phyloP scores from a whole-genome alignment of 1,140 invertebrate genomes.

The Zelostemma sp. region DNA sequence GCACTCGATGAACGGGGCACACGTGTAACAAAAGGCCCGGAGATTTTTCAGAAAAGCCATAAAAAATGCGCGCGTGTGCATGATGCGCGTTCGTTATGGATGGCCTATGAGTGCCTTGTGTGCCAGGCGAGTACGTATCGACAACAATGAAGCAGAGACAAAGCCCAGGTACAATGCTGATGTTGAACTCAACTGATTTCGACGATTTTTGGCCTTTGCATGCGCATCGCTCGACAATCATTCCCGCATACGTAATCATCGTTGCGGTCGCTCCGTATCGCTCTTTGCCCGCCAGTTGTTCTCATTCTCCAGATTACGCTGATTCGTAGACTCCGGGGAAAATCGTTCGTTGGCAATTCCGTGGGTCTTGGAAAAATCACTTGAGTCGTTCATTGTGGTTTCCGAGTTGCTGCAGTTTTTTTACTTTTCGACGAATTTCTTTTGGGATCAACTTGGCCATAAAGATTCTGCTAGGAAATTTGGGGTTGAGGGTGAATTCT shows the following conservation, averaged over 20 bases:
- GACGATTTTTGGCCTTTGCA: conserved; percentile 69
- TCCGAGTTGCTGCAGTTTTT: too few relatives aligned
- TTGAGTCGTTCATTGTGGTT: too few relatives aligned
- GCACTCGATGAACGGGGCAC: too few relatives aligned
- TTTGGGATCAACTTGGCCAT: too few relatives aligned
- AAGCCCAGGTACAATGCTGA: conserved; percentile 67
- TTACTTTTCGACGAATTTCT: too few relatives aligned
- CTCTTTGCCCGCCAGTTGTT: conserved; percentile 37
- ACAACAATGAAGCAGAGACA: conserved; percentile 69
- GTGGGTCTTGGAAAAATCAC: too few relatives aligned
- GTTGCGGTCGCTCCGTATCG: conserved; percentile 49
- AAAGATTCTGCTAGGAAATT: too few relatives aligned
- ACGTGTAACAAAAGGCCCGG: conserved; percentile 27
- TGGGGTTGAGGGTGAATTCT: too few relatives aligned
- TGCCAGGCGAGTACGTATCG: conserved; percentile 45
- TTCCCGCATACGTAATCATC: conserved; percentile 69
- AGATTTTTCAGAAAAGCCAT: conserved; percentile 31
- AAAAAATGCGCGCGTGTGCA: conserved; percentile 35
- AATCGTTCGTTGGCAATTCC: too few relatives aligned
- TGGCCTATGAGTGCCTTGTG: conserved; percentile 24
- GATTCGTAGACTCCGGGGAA: too few relatives aligned
- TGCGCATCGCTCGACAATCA: conserved; percentile 63
- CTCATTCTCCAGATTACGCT: conserved; percentile 39
- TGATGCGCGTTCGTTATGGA: conserved; percentile 14
- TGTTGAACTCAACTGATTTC: conserved; percentile 71